Evolutionary conservation across 30 jellyfish, hydroid and myxozoan genomes (phyloP).

Genomic region (Rhopilema esculentum): DNA sequence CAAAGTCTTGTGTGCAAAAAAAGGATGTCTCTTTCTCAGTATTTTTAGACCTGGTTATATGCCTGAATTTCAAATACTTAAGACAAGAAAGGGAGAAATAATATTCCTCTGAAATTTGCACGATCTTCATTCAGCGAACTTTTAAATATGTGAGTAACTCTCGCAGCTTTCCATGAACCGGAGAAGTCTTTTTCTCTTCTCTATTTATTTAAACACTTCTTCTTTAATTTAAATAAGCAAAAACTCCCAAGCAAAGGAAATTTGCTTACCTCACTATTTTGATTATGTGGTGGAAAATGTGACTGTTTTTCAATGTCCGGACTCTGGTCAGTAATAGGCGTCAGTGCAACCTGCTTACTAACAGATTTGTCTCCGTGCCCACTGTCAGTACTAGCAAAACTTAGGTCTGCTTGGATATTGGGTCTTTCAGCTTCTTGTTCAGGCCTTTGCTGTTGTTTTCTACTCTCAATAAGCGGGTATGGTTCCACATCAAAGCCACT

Average conservation of each 20-base stretch:
- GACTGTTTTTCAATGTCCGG: not conserved
- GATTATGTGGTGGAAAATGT: not conserved
- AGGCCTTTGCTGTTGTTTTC: not conserved
- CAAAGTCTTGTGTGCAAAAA: too few relatives aligned
- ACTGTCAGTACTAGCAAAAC: conserved; percentile 3
- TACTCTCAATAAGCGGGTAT: conserved; percentile 40
- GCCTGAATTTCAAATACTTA: too few relatives aligned
- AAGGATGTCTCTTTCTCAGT: too few relatives aligned
- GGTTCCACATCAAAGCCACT: conserved; percentile 91
- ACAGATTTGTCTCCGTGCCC: not conserved
- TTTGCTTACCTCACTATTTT: not conserved
- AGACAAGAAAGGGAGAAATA: too few relatives aligned
- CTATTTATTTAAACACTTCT: too few relatives aligned
- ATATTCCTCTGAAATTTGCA: too few relatives aligned
- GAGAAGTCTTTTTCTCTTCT: too few relatives aligned
- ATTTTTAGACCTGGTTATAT: too few relatives aligned
- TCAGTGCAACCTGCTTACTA: not conserved
- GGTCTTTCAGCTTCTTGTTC: not conserved
- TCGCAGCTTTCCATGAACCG: too few relatives aligned
- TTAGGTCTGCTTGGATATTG: not conserved
- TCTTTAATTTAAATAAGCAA: too few relatives aligned
- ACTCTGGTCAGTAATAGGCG: conserved; percentile 36
- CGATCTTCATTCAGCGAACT: too few relatives aligned
- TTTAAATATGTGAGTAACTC: too few relatives aligned
- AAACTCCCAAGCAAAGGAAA: not conserved